A percentile compares a stretch with the other conserved stretches of the same genome.
Evolutionary conservation across 2,888 invertebrate genomes (phyloP).

Genomic region (Mythimna albipuncta): DNA sequence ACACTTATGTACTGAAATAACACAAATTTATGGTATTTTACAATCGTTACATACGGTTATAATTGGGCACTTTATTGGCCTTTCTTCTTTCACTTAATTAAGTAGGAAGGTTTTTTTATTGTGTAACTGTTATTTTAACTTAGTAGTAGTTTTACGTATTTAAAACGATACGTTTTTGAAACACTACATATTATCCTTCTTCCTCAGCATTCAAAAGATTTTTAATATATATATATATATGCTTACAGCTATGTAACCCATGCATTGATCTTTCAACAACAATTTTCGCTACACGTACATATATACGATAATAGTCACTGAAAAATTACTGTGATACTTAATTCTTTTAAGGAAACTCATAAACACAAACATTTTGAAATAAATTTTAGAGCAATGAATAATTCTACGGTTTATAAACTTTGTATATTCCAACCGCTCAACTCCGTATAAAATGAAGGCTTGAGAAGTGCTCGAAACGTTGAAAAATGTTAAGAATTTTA

Average conservation of each 20-base stretch:
- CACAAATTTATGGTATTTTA: slow-evolving; percentile 31
- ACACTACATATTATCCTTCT: not conserved
- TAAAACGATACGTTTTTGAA: not conserved
- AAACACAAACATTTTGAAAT: not conserved
- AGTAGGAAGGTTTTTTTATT: not conserved
- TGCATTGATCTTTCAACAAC: not conserved
- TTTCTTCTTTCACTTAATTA: slow-evolving; percentile 38
- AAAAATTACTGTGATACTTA: too few species aligned
- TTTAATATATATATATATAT: too few species aligned
- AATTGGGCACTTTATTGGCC: slow-evolving; percentile 47
- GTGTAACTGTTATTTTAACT: slow-evolving; percentile 11
- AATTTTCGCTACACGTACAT: too few species aligned
- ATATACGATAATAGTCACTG: too few species aligned
- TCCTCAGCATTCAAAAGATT: not conserved
- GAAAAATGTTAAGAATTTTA: slow-evolving; percentile 28
- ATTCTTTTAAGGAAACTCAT: too few species aligned
- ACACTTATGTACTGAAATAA: slow-evolving; percentile 25
- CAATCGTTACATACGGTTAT: slow-evolving; percentile 46
- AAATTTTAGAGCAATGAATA: slow-evolving; percentile 1
- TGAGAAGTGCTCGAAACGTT: slow-evolving; percentile 16
- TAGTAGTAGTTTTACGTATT: not conserved
- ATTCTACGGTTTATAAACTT: slow-evolving; percentile 6
- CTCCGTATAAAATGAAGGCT: slow-evolving; percentile 17
- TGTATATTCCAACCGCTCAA: slow-evolving; percentile 15
- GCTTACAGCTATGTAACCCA: too few species aligned